phyloP scores from a whole-genome alignment of 2,797 vertebrate species.

The Siniperca undulata region DNA sequence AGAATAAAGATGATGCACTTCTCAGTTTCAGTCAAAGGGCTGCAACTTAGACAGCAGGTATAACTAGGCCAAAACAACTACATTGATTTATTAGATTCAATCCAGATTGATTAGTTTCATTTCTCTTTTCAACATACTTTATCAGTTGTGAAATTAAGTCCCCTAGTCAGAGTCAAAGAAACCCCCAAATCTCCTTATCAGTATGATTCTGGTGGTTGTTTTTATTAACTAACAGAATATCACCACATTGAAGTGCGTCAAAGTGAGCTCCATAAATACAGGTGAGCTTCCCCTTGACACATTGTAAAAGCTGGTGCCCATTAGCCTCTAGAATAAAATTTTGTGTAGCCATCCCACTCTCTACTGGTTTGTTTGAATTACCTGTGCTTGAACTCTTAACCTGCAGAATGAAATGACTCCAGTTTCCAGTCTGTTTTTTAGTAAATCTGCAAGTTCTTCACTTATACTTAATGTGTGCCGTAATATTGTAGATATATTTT shows the following conservation, averaged over 20 bases:
- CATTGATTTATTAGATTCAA: neutral
- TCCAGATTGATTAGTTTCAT: conserved; percentile 1
- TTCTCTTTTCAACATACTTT: neutral
- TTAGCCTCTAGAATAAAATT: conserved; percentile 41
- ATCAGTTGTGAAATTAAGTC: conserved; percentile 4
- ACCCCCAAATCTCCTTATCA: conserved; percentile 1
- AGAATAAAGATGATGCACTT: neutral
- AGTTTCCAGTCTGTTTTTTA: neutral
- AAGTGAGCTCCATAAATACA: conserved; percentile 10
- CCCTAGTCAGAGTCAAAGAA: neutral
- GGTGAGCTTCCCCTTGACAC: conserved; percentile 14
- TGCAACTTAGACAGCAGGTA: neutral
- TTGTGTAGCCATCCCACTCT: conserved; percentile 12
- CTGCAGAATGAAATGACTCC: conserved; percentile 1
- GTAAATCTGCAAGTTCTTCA: neutral
- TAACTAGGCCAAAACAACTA: too few species aligned
- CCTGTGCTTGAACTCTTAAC: conserved; percentile 21
- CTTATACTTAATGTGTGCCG: neutral
- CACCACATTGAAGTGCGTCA: conserved; percentile 4
- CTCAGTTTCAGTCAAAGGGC: neutral
- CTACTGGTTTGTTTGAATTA: conserved; percentile 22
- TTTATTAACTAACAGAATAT: conserved; percentile 7
- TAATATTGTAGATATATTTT: neutral
- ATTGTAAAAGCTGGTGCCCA: conserved; percentile 12
- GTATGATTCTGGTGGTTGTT: neutral